Base-by-base conservation (phyloP, 2,888 invertebrate species). In the Stramonita haemastoma region DNA sequence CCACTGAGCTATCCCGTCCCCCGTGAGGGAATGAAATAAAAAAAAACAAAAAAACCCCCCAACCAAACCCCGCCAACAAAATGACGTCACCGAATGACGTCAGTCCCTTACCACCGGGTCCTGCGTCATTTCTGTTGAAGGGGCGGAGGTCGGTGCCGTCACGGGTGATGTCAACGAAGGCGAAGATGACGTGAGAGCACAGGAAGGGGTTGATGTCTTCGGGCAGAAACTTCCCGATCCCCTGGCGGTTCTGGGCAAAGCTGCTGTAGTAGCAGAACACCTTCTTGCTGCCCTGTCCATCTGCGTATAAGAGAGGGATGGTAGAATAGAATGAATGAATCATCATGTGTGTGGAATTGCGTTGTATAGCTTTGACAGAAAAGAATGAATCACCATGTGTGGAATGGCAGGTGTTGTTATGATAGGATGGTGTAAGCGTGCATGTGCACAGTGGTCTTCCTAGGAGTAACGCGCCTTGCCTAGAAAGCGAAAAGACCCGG, bases 121-220 rank as follows among this genome's bases (percentile, higher is more conserved):
- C 90, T 17, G 77, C 83, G 88, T 92, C 92, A 70, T 92, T 92
- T 60, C 91, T 84, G 90, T 92, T 92, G 84, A 92, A 92, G 17
- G 90, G 36, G 32, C 81, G 57, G 57, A 92, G 89, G 86, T 91
- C 91, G 0, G 89, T 79, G 32, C 91, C 91, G 60, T 89, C 91
- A 2, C 98, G 98, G 96, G 99, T 98, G 96, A 99, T 97, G 98
- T 98, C 99, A 0, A 99, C 99, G 96, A 99, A 99, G 32, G 99
- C 98, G 96, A 98, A 99, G 95, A 99, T 98, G 93, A 99, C 96
- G 96, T 99, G 99, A 0, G 99, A 99, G 96, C 99, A 99, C 60
- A 99, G 97, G 95, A 98, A 98, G 0, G 99, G 98, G 91, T 98
- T 98, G 93, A 99, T 99, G 95, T 99, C 98, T 96, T 99, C 99